Percentiles rank a stretch among this genome's conserved stretches.
Evolutionary conservation across 2,888 invertebrate genomes (phyloP).

Genomic region (Lithophane ornitopus): DNA sequence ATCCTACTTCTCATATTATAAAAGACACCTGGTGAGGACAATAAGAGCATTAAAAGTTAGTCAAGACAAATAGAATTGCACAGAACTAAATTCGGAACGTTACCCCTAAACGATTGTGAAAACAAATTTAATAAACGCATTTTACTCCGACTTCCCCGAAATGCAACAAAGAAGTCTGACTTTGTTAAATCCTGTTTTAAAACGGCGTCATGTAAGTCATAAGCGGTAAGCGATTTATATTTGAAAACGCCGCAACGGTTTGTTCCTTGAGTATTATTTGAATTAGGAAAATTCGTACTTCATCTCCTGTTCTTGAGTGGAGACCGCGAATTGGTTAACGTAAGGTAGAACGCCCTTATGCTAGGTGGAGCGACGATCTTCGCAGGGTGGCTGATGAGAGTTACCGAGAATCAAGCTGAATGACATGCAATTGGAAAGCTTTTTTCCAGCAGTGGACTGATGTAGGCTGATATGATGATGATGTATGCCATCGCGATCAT

Average conservation of each 20-base stretch:
- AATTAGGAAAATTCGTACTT: too few relatives aligned
- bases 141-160: slow-evolving; percentile 54
- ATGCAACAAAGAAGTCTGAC: slow-evolving; percentile 67
- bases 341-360: too few relatives aligned
- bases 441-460: too few relatives aligned
- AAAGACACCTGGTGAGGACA: background rate
- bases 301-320: too few relatives aligned
- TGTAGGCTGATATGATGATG: too few relatives aligned
- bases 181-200: slow-evolving; percentile 63
- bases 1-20: background rate
- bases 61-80: slow-evolving; percentile 11
- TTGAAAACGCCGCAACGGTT: background rate
- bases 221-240: slow-evolving; percentile 23
- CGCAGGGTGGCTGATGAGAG: too few relatives aligned
- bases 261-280: background rate
- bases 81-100: slow-evolving; percentile 35
- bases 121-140: slow-evolving; percentile 71
- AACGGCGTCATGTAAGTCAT: slow-evolving; percentile 31
- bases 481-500: too few relatives aligned
- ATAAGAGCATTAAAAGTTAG: background rate
- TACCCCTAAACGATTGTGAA: slow-evolving; percentile 56
- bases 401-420: too few relatives aligned
- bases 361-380: too few relatives aligned
- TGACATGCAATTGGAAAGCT: too few relatives aligned
- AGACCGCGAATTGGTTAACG: too few relatives aligned